Evolutionary conservation across 2,888 invertebrate species (phyloP), one percentile per base, ranked within the genome.

Genomic region (Antheraea assamensis): DNA sequence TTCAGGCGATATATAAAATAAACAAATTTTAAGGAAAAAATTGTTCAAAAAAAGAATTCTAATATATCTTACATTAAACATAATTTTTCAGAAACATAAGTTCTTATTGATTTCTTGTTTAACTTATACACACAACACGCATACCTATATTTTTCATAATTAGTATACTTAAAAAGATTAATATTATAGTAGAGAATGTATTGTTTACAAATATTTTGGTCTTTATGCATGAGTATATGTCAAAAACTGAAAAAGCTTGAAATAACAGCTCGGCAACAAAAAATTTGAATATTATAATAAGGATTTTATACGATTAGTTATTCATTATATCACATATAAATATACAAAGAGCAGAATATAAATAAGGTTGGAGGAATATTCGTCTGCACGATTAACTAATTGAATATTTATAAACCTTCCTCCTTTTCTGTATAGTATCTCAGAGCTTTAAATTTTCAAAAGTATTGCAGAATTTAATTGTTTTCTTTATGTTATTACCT

Each of bases 391-490:
- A 24, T 24, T 10, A 30, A 64, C 61, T 30, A 27, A 64, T 64
- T 64, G 61, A 64, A 64, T 64, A 64, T 64, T 64, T 64, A 64
- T 64, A 30, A 64, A 64, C 27, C 30, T 27, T 64, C 61, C 27
- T 30, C 30, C 17, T 30, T 64, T 64, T 64, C 24, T 10, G 27
- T 30, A 30, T 64, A 27, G 21, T 30, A 27, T 30, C 30, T 15
- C 30, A 27, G 3, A 64, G 61, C 17, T 15, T 30, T 30, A 24
- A 58, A 58, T 64, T 64, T 64, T 64, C 61, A 64, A 64, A 17
- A 64, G 61, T 17, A 30, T 64, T 30, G 61, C 19, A 30, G 61
- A 27, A 64, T 30, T 64, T 30, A 27, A 17, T 64, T 64, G 27
- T 64, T 64, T 64, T 27, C 13, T 64, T 30, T 30, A 64, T 64